Base-by-base conservation (phyloP, 2,888 invertebrate species). In the Drosophila subquinaria region DNA sequence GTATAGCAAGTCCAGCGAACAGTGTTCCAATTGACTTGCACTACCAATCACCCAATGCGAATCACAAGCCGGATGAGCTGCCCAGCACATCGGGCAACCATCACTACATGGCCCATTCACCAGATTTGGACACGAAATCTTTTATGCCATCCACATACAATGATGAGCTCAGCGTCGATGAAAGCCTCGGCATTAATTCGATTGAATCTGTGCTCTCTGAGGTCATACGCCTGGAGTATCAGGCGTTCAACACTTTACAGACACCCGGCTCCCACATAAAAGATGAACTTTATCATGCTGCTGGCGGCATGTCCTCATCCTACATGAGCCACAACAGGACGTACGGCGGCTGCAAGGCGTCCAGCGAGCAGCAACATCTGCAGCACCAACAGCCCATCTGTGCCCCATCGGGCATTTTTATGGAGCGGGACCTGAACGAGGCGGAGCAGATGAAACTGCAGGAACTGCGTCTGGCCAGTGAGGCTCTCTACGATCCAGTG, bases 121-220 rank as follows among this genome's bases (percentile, higher is more conserved):
- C 88, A 2, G 87, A 91, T 40, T 90, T 83, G 11, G 89, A 90
- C 53, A 78, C 89, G 15, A 91, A 90, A 62, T 77, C 76, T 6
- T 88, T 89, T 20, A 87, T 83, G 77, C 87, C 82, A 45, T 77
- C 81, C 42, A 77, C 71, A 45, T 84, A 87, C 56, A 70, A 69
- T 17, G 83, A 89, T 42, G 78, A 89, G 35, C 71, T 71, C 4
- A 79, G 76, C 23, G 20, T 76, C 17, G 76, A 71, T 50, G 76
- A 77, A 6, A 74, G 73, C 20, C 83, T 87, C n/a, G 88, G 88
- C 60, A 90, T 91, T 45, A 91, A 91, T 69, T 96, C 96, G 4
- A 96, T 97, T 91, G 97, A 97, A 90, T 96, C 97, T 0, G 97
- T 97, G 84, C 93, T 97, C 40, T 96, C 96, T 70, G 96, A 97